Conservation (phyloP, 2,113 vertebrate species). For the Polypterus bichir region DNA sequence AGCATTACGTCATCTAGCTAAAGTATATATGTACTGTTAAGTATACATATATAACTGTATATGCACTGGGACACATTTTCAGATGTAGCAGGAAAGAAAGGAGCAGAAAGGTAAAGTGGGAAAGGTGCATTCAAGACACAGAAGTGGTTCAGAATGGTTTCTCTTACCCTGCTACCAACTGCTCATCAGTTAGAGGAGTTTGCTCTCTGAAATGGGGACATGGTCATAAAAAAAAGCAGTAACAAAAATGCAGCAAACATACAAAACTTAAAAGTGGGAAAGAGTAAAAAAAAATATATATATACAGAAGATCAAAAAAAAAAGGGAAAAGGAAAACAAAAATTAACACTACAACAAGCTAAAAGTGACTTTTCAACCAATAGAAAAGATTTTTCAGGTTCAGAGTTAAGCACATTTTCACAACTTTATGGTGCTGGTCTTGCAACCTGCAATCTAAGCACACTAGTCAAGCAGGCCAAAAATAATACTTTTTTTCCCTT, state of each 20-base stretch:
- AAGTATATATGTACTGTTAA: conserved; percentile 5
- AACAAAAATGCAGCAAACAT: conserved; percentile 33
- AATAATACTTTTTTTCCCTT: no score
- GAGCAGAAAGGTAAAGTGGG: conserved; percentile 35
- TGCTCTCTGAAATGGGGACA: conserved; percentile 88
- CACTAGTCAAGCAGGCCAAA: no score
- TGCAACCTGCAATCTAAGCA: no score
- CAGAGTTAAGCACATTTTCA: neutral
- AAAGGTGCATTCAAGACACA: conserved; percentile 56
- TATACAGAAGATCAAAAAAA: conserved; percentile 15
- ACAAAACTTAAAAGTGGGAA: conserved; percentile 21
- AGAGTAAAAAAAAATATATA: neutral
- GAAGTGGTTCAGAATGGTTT: conserved; percentile 55
- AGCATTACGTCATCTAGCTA: neutral
- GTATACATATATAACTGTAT: neutral
- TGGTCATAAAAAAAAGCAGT: conserved; percentile 47
- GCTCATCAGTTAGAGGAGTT: conserved; percentile 80
- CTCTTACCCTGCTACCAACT: conserved; percentile 93
- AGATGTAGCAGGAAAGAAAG: conserved; percentile 25
- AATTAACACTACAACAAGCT: conserved; percentile 26
- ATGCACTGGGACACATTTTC: conserved; percentile 6
- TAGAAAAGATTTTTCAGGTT: neutral
- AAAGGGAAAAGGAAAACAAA: conserved; percentile 31
- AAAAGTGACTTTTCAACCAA: conserved; percentile 22
- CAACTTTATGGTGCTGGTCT: no score